phyloP scores from a whole-genome alignment of 2,888 invertebrate species.

The Nineta flava region DNA sequence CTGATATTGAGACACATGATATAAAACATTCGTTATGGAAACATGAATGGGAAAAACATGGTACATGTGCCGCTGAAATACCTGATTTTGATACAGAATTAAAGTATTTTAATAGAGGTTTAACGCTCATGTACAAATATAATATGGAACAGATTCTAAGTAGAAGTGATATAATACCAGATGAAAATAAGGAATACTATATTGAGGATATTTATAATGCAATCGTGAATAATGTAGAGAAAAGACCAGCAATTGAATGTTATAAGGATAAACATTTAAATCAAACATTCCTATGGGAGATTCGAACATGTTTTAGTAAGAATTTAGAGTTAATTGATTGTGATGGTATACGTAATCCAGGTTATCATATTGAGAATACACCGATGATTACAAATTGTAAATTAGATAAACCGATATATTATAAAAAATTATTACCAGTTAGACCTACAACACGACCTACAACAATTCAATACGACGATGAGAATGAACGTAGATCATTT shows the following conservation, averaged over 20 bases:
- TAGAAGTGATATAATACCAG: slow-evolving; percentile 39
- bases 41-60: slow-evolving; percentile 74
- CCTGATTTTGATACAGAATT: slow-evolving; percentile 39
- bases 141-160: slow-evolving; percentile 42
- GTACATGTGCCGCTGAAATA: slow-evolving; percentile 53
- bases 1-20: slow-evolving; percentile 46
- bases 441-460: slow-evolving; percentile 9
- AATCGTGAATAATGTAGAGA: slow-evolving; percentile 35
- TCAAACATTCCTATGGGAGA: slow-evolving; percentile 46
- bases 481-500: background rate
- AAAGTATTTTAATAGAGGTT: slow-evolving; percentile 51
- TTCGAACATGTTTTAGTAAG: slow-evolving; percentile 60
- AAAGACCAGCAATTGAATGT: slow-evolving; percentile 48
- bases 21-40: slow-evolving; percentile 46
- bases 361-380: slow-evolving; percentile 18
- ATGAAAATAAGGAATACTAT: slow-evolving; percentile 26
- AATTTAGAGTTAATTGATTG: slow-evolving; percentile 45
- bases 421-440: slow-evolving; percentile 34
- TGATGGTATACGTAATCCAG: slow-evolving; percentile 31
- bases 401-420: slow-evolving; percentile 33
- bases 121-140: slow-evolving; percentile 41
- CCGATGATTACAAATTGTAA: slow-evolving; percentile 45
- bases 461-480: background rate
- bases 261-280: slow-evolving; percentile 37
- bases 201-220: slow-evolving; percentile 33